These are phyloP conservation scores for Drepana arcuata DNA, from an alignment of 1,140 invertebrate genomes.

Conservation along the genomic window DNA sequence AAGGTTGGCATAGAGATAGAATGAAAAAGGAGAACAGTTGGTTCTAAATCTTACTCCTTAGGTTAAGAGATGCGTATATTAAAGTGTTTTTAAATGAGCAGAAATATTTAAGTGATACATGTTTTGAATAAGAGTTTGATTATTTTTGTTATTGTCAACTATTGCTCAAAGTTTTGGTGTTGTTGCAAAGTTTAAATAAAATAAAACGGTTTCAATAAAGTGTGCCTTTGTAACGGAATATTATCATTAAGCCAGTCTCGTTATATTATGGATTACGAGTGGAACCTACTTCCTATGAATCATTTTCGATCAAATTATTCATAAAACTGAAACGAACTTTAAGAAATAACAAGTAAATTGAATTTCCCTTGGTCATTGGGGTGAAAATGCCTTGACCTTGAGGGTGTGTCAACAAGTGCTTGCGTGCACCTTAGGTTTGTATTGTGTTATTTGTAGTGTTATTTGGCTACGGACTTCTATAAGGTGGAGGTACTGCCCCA, in stretches of 20 bases:
- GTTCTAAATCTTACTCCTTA: slow-evolving; percentile 33
- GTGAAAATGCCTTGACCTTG: slow-evolving; percentile 14
- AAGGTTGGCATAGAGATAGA: slow-evolving; percentile 42
- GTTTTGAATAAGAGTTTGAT: slow-evolving; percentile 21
- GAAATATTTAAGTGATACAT: slow-evolving; percentile 13
- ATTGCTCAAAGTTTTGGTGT: slow-evolving; percentile 57
- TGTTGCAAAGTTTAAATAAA: no score
- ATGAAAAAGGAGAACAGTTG: slow-evolving; percentile 65
- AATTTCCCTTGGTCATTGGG: no score
- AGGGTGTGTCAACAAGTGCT: slow-evolving; percentile 14
- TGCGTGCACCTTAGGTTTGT: no score
- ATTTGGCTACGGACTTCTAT: no score
- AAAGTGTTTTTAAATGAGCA: slow-evolving; percentile 18
- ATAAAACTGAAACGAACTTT: no score
- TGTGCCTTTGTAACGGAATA: slow-evolving; percentile 12
- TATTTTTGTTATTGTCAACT: slow-evolving; percentile 35
- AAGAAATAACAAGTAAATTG: no score
- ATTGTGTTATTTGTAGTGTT: no score
- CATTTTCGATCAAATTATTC: no score
- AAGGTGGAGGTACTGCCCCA: no score
- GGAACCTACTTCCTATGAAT: no score
- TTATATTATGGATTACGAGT: no score
- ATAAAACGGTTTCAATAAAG: no score
- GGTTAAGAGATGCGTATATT: slow-evolving; percentile 8
- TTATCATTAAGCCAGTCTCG: slow-evolving; percentile 26